A percentile compares a stretch with the other conserved stretches of the same genome.
These are phyloP conservation scores for Bombylius major DNA, from an alignment of 2,888 invertebrate species.

Conservation along the genomic window DNA sequence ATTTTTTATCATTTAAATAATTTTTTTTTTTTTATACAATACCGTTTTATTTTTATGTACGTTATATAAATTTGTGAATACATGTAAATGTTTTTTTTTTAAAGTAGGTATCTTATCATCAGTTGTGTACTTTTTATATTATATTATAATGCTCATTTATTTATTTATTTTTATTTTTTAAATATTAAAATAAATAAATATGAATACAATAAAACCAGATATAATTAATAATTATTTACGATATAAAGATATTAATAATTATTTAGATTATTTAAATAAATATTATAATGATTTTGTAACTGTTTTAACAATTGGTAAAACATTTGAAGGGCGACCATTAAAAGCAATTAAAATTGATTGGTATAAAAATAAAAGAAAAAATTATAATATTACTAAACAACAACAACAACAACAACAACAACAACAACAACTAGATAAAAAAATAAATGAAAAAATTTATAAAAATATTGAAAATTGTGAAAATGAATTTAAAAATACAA, in stretches of 20 bases:
- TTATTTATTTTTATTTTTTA: too few species aligned
- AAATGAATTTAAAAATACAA: background rate
- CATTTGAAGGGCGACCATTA: conserved; percentile 28
- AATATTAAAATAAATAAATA: background rate
- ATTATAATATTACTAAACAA: conserved; percentile 24
- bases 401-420: too few species aligned
- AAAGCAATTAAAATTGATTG: conserved; percentile 31
- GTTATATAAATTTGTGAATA: too few species aligned
- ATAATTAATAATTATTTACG: conserved; percentile 26
- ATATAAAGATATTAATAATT: conserved; percentile 28
- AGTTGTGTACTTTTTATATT: too few species aligned
- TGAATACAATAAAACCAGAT: conserved; percentile 21
- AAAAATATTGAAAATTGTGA: background rate
- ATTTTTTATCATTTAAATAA: too few species aligned
- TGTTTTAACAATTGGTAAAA: conserved; percentile 26
- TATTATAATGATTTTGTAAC: conserved; percentile 25
- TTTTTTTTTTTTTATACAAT: too few species aligned
- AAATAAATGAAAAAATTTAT: background rate
- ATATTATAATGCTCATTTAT: too few species aligned
- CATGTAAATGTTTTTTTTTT: too few species aligned
- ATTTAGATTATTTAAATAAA: conserved; percentile 27
- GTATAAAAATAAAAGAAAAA: conserved; percentile 21
- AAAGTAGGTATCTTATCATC: too few species aligned
- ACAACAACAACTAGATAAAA: background rate
- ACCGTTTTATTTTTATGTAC: too few species aligned